Percentiles rank a stretch among this genome's conserved stretches.
These are phyloP conservation scores for Apodemia hepburni DNA, from an alignment of 2,888 invertebrate genomes.

Conservation along the genomic window DNA sequence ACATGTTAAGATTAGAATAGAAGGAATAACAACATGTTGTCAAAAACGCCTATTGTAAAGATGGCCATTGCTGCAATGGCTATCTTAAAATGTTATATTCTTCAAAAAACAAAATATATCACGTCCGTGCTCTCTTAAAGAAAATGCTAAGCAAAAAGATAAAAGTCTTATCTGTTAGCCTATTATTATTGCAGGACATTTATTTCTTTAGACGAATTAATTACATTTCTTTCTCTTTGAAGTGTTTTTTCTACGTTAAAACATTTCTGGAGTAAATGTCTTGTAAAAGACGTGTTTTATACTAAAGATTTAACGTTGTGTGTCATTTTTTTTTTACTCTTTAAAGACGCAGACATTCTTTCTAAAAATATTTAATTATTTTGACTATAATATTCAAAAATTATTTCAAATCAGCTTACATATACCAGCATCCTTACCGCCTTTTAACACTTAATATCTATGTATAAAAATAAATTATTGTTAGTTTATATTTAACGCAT, in stretches of 20 bases:
- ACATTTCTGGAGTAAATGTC: neutral
- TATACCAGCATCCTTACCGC: too few species aligned
- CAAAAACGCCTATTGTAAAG: neutral
- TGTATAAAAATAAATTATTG: too few species aligned
- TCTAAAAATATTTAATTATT: too few species aligned
- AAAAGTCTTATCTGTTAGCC: neutral
- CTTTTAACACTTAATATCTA: too few species aligned
- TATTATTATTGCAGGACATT: neutral
- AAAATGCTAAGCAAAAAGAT: neutral
- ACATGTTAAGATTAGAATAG: neutral
- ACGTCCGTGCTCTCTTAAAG: neutral
- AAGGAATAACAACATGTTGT: neutral
- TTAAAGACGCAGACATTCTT: too few species aligned
- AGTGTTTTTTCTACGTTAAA: neutral
- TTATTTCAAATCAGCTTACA: too few species aligned
- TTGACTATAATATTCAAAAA: too few species aligned
- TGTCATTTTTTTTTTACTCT: neutral
- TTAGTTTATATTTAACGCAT: too few species aligned
- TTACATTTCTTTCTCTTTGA: constrained; percentile 1
- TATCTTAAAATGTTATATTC: too few species aligned
- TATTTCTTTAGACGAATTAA: neutral
- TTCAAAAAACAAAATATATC: neutral
- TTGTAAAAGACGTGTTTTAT: neutral
- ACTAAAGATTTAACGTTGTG: neutral
- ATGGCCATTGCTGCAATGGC: neutral